phyloP scores from a whole-genome alignment of 2,888 invertebrate species.

The Anarsia innoxiella region DNA sequence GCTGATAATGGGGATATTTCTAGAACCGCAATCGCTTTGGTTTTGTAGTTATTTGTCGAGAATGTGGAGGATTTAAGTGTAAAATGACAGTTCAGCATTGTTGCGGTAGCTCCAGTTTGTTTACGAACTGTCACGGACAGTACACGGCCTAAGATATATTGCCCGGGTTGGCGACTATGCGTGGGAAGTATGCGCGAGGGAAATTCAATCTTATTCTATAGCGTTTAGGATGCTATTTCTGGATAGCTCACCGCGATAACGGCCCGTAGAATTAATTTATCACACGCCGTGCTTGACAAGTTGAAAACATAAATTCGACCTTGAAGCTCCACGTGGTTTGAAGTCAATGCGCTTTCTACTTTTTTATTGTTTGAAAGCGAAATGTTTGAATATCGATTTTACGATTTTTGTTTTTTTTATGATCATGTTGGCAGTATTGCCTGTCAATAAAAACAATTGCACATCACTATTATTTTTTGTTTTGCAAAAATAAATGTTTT shows the following conservation, averaged over 20 bases:
- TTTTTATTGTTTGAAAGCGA: slow-evolving; percentile 13
- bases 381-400: slow-evolving; percentile 22
- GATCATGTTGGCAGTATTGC: not conserved
- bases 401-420: slow-evolving; percentile 24
- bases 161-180: slow-evolving; percentile 76
- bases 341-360: slow-evolving; percentile 46
- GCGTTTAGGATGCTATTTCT: slow-evolving; percentile 30
- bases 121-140: slow-evolving; percentile 77
- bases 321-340: slow-evolving; percentile 73
- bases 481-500: too few relatives aligned
- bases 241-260: slow-evolving; percentile 43
- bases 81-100: slow-evolving; percentile 45
- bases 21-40: slow-evolving; percentile 14
- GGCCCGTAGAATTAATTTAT: slow-evolving; percentile 76
- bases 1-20: slow-evolving; percentile 26
- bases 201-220: slow-evolving; percentile 30
- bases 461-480: not conserved
- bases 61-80: slow-evolving; percentile 20
- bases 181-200: slow-evolving; percentile 42
- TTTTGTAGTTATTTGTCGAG: slow-evolving; percentile 17
- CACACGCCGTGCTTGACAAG: slow-evolving; percentile 76
- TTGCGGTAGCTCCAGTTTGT: slow-evolving; percentile 76
- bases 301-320: slow-evolving; percentile 77
- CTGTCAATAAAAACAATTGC: too few relatives aligned
- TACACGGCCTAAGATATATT: slow-evolving; percentile 76